Base-by-base conservation (phyloP, 2,888 invertebrate genomes). In the Limnephilus marmoratus region DNA sequence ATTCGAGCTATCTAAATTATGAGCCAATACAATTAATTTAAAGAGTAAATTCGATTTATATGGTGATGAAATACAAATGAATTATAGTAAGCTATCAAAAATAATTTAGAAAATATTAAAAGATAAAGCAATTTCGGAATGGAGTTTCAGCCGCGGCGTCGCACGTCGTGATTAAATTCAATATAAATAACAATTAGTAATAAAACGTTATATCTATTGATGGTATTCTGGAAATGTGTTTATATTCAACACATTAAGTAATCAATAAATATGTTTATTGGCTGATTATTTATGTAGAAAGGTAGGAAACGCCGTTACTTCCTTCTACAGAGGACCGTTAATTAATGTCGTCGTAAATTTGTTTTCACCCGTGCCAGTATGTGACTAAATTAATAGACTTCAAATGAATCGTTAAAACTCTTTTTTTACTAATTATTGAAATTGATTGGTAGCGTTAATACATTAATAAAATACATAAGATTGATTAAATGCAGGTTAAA, bases 141-240 rank as follows among this genome's bases (percentile, higher is more conserved):
- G 37, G 29, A 89, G 89, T 89, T 89, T 81, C 80, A 89, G 68
- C 24, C 68, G 34, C 24, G 29, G 68, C 34, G 24, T 68, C 89
- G 68, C 7, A 24, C 24, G 68, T 68, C 68, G 24, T 45, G 89
- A 80, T 68, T 68, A 91, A 91, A 85, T 80, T 85, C 37, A 85
- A 85, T 91, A 91, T 91, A 91, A 91, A 91, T 91, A 91, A 91
- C 91, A 91, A 85, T 91, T 91, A 91, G 85, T 85, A 85, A 45
- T 85, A 90, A 90, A 34, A 85, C 49, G 11, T n/a, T 41, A 91
- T 91, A 85, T 24, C 83, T 41, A 82, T 37, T 83, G 34, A 37
- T 34, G 37, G 18, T 81, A 81, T 81, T 90, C 37, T 81, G 31
- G n/a, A 41, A n/a, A 41, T 81, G 13, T 90, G 81, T 90, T 81